A percentile compares a stretch with the other conserved stretches of the same genome.
Conservation (phyloP, 2,797 vertebrate genomes). For the Macroramphosus scolopax region DNA sequence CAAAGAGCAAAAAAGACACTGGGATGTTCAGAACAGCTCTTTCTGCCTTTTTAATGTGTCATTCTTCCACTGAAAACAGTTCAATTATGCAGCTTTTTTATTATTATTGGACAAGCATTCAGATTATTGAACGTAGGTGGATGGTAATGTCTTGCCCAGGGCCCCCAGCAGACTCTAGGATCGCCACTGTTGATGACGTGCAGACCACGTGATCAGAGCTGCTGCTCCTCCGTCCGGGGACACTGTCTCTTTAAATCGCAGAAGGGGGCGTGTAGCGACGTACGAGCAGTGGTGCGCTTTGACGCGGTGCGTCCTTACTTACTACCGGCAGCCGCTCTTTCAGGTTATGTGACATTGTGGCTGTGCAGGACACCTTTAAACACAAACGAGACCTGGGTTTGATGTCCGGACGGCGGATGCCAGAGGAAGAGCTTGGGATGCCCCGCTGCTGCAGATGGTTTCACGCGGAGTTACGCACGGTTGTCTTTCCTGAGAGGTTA, state of each 20-base stretch:
- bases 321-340: slow-evolving; percentile 43
- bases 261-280: slow-evolving; percentile 58
- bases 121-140: too few species aligned
- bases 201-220: too few species aligned
- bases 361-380: slow-evolving; percentile 16
- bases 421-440: slow-evolving; percentile 13
- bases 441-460: slow-evolving; percentile 4
- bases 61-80: too few species aligned
- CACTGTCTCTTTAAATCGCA: slow-evolving; percentile 67
- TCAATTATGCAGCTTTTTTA: too few species aligned
- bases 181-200: too few species aligned
- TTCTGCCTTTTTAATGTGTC: too few species aligned
- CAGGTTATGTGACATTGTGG: slow-evolving; percentile 60
- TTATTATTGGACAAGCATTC: too few species aligned
- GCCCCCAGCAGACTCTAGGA: too few species aligned
- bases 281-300: slow-evolving; percentile 5
- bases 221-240: too few species aligned
- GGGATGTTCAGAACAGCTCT: too few species aligned
- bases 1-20: too few species aligned
- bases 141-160: too few species aligned
- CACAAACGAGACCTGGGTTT: slow-evolving; percentile 14
- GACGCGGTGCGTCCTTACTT: slow-evolving; percentile 38
- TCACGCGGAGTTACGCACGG: slow-evolving; percentile 21
- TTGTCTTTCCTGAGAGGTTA: slow-evolving; percentile 17
- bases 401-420: background rate